Percentiles rank a stretch among this genome's conserved stretches.
phyloP scores from a whole-genome alignment of 2,888 invertebrate species.

The Diachrysia chrysitis region DNA sequence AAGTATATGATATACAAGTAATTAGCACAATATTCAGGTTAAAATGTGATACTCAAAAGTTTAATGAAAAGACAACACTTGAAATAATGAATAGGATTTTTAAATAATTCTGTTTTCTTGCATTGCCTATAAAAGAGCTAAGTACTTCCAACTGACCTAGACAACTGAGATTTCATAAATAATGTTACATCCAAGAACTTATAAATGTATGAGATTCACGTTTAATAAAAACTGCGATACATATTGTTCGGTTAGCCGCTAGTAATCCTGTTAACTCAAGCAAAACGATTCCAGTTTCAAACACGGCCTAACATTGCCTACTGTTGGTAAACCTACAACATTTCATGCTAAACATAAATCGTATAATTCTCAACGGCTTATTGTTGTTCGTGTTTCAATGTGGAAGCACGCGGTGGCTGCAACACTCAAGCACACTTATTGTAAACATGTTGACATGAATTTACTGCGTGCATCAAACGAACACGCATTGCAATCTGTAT shows the following conservation, averaged over 20 bases:
- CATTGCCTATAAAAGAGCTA: not conserved
- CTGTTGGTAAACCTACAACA: not conserved
- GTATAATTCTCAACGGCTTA: conserved; percentile 6
- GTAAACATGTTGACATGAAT: conserved; percentile 39
- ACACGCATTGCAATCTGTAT: conserved; percentile 34
- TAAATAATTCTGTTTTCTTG: too few species aligned
- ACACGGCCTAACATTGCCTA: not conserved
- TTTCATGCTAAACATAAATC: not conserved
- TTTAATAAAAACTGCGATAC: not conserved
- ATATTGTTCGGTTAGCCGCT: not conserved
- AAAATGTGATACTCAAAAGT: too few species aligned
- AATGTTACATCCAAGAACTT: not conserved
- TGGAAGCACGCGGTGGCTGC: conserved; percentile 2
- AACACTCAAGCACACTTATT: conserved; percentile 19
- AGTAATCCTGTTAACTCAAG: conserved; percentile 1
- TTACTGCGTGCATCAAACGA: conserved; percentile 36
- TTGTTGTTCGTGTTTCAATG: conserved; percentile 13
- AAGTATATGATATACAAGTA: too few species aligned
- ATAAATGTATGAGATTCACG: not conserved
- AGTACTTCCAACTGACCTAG: not conserved
- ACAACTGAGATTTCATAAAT: not conserved
- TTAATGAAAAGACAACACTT: too few species aligned
- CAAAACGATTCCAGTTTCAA: not conserved
- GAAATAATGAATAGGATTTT: too few species aligned
- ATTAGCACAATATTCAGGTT: too few species aligned